Percentiles rank a stretch among this genome's conserved stretches.
Evolutionary conservation across 2,113 vertebrate species (phyloP).

Genomic region (Zosterops japonicus): DNA sequence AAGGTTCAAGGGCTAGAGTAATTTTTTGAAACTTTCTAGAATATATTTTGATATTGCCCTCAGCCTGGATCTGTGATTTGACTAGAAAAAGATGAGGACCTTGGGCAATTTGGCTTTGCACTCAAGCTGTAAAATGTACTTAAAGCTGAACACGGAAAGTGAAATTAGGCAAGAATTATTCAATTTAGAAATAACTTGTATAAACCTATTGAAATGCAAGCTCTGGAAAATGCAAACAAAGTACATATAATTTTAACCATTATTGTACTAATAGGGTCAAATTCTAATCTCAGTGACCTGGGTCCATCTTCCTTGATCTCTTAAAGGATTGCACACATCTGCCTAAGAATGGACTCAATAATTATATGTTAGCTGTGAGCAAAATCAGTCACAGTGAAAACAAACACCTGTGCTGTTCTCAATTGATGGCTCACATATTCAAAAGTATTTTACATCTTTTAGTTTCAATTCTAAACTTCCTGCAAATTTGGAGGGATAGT

Average conservation of each 20-base stretch:
- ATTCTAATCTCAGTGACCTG: not conserved
- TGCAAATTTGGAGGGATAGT: not conserved
- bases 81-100: not conserved
- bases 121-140: not conserved
- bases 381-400: not conserved
- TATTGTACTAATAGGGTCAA: not conserved
- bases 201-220: not conserved
- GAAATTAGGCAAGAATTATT: not conserved
- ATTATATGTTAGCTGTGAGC: not conserved
- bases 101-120: not conserved
- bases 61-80: not conserved
- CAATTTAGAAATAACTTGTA: not conserved
- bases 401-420: constrained; percentile 19
- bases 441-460: not conserved
- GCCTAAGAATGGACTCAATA: not conserved
- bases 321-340: not conserved
- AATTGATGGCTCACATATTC: not conserved
- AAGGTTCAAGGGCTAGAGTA: not conserved
- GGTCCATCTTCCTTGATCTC: not conserved
- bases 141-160: not conserved
- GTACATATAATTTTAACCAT: not conserved
- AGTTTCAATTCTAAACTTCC: not conserved
- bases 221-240: constrained; percentile 4
- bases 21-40: not conserved
- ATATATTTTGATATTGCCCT: not conserved